These are phyloP conservation scores for Cataglyphis rosenhaueri DNA, from an alignment of 2,888 invertebrate genomes.

Conservation along the genomic window DNA sequence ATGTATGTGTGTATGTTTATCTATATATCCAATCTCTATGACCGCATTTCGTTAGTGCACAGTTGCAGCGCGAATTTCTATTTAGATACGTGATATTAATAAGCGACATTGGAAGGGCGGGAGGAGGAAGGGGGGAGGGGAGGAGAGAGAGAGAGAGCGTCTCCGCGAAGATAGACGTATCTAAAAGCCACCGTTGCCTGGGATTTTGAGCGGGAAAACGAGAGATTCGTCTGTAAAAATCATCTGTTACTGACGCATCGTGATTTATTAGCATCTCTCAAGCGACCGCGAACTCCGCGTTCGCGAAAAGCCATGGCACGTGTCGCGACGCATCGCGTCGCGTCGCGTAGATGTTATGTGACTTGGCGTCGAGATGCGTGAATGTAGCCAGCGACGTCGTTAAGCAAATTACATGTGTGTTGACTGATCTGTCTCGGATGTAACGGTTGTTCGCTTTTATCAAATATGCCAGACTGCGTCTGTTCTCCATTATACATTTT, in stretches of 20 bases:
- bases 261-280: conserved; percentile 66
- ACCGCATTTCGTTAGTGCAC: conserved; percentile 77
- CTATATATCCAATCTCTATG: conserved; percentile 74
- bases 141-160: background rate
- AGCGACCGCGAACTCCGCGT: conserved; percentile 62
- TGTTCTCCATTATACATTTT: conserved; percentile 41
- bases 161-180: conserved; percentile 27
- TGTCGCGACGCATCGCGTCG: conserved; percentile 24
- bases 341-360: conserved; percentile 41
- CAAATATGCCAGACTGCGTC: conserved; percentile 51
- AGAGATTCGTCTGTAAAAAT: conserved; percentile 74
- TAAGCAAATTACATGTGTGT: conserved; percentile 75
- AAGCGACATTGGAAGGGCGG: conserved; percentile 54
- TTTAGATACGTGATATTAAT: conserved; percentile 79
- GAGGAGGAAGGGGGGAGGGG: background rate
- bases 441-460: conserved; percentile 72
- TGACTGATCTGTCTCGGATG: conserved; percentile 71
- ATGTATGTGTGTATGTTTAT: background rate
- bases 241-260: conserved; percentile 67
- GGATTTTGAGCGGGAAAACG: conserved; percentile 33
- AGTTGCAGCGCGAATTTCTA: conserved; percentile 68
- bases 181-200: conserved; percentile 42
- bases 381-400: conserved; percentile 73
- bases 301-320: conserved; percentile 61
- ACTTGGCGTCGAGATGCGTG: conserved; percentile 64